Percentiles rank a stretch among this genome's conserved stretches.
Conservation (phyloP, 1,140 invertebrate genomes). For the Steinernema khuongi region DNA sequence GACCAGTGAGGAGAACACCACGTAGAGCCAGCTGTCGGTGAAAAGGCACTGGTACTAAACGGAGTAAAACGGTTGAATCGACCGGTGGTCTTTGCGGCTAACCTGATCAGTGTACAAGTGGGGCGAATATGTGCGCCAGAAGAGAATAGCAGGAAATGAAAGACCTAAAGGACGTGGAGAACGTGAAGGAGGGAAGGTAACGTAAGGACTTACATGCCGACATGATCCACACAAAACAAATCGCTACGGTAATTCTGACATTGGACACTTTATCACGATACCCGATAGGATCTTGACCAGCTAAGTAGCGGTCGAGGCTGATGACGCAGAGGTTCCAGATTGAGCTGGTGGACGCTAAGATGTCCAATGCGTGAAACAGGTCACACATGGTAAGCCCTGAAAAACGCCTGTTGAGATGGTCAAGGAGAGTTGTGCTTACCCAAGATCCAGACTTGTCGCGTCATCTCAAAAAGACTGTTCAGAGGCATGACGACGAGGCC, state of each 20-base stretch:
- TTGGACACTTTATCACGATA: constrained; percentile 57
- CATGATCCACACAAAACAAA: constrained; percentile 54
- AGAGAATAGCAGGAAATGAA: constrained; percentile 57
- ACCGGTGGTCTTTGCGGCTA: background rate
- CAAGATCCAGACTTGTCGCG: constrained; percentile 52
- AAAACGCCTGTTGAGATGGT: constrained; percentile 21
- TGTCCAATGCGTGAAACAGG: constrained; percentile 57
- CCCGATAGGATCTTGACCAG: constrained; percentile 56
- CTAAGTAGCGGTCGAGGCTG: constrained; percentile 54
- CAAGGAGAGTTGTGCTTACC: constrained; percentile 31
- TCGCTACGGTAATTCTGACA: constrained; percentile 49
- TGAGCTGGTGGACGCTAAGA: constrained; percentile 55
- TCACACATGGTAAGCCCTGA: constrained; percentile 54
- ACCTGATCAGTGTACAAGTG: constrained; percentile 53
- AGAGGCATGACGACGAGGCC: constrained; percentile 58
- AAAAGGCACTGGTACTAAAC: constrained; percentile 53
- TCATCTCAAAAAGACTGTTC: constrained; percentile 57
- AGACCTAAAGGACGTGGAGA: constrained; percentile 38
- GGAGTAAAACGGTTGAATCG: constrained; percentile 18
- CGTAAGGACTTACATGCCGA: constrained; percentile 46
- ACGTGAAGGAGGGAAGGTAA: background rate
- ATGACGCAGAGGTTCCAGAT: constrained; percentile 59
- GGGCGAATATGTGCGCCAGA: constrained; percentile 53
- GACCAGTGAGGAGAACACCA: constrained; percentile 55
- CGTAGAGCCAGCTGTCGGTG: constrained; percentile 52